phyloP scores from a whole-genome alignment of 2,888 invertebrate species.

The Lasioglossum calceatum region DNA sequence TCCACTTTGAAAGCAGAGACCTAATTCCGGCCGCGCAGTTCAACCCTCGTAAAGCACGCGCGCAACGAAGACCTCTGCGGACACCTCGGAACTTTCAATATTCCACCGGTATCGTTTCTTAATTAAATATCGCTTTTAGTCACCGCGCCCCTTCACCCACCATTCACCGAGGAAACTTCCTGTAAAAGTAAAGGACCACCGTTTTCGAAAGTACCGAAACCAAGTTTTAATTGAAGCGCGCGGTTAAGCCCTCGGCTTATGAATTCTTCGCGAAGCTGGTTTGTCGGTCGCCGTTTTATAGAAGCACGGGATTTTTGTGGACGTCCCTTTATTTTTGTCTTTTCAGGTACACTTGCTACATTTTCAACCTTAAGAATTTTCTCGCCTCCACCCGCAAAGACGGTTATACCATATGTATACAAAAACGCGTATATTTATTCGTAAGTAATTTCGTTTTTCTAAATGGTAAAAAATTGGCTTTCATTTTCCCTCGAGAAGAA shows the following conservation, averaged over 20 bases:
- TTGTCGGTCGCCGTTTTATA: background rate
- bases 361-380: background rate
- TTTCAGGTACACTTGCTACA: background rate
- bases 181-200: background rate
- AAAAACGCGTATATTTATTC: too few species aligned
- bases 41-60: constrained; percentile 52
- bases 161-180: background rate
- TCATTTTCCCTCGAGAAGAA: too few species aligned
- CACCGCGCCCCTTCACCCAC: background rate
- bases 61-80: constrained; percentile 8
- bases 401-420: too few species aligned
- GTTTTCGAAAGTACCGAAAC: background rate
- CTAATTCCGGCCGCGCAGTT: constrained; percentile 54
- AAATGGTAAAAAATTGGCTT: too few species aligned
- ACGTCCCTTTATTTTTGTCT: background rate
- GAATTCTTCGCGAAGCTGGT: background rate
- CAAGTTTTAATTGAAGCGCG: constrained; percentile 1
- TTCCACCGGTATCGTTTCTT: background rate
- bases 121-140: constrained; percentile 19
- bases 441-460: too few species aligned
- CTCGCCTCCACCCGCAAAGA: too few species aligned
- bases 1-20: constrained; percentile 58
- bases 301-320: background rate
- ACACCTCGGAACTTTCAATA: background rate
- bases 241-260: background rate